These are phyloP conservation scores for Yoshiicerus persimilis DNA, from an alignment of 1,140 invertebrate species.

Conservation along the genomic window DNA sequence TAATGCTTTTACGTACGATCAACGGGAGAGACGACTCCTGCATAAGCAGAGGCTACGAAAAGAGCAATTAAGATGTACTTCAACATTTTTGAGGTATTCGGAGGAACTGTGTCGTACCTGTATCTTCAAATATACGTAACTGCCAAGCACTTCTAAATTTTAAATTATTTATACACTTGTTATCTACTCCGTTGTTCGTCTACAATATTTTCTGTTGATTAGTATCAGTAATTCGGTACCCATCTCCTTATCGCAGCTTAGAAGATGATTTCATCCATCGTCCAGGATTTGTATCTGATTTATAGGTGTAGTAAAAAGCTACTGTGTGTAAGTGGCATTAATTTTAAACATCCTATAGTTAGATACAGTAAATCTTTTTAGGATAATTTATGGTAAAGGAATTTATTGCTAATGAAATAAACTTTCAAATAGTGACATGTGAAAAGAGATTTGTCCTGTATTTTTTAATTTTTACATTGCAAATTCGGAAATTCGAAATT, in stretches of 20 bases:
- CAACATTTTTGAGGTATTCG: background rate
- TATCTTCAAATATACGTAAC: background rate
- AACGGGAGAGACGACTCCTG: background rate
- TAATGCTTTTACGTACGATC: too few species aligned
- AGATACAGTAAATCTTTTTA: too few species aligned
- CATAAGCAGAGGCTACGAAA: background rate
- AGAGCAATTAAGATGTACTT: background rate
- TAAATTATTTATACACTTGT: background rate
- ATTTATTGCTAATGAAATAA: too few species aligned
- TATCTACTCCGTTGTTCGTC: background rate
- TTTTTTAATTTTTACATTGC: too few species aligned
- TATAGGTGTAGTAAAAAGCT: too few species aligned
- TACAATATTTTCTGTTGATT: background rate
- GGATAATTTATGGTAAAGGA: too few species aligned
- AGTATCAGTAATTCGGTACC: background rate
- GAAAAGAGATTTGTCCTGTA: too few species aligned
- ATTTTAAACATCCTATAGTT: too few species aligned
- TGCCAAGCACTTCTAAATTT: background rate
- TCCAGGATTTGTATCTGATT: too few species aligned
- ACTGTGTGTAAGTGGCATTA: too few species aligned
- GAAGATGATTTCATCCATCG: background rate
- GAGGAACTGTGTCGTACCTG: background rate
- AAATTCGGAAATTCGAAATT: too few species aligned
- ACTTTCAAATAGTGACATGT: too few species aligned
- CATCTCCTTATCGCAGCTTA: background rate